Evolutionary conservation across 1,140 invertebrate genomes (phyloP).

Genomic region (Plodia interpunctella): DNA sequence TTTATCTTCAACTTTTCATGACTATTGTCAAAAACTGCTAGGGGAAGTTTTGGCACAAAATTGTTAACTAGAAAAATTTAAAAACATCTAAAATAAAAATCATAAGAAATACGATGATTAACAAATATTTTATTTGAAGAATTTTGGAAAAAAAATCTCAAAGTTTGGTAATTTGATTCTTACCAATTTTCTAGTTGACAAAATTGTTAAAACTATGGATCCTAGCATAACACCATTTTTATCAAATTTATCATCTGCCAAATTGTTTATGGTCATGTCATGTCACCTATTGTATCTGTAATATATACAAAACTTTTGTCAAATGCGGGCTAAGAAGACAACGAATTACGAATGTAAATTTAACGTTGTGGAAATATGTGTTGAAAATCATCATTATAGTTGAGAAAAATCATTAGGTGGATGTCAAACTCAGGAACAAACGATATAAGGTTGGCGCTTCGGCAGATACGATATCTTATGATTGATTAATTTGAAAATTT

Average conservation of each 20-base stretch:
- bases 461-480: no score
- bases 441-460: no score
- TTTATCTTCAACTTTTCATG: conserved; percentile 5
- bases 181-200: neutral
- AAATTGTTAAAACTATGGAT: neutral
- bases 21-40: conserved; percentile 7
- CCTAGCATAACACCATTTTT: neutral
- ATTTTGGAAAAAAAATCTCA: no score
- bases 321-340: conserved; percentile 67
- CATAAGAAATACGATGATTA: no score
- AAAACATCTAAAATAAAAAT: neutral
- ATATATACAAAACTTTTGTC: conserved; percentile 52
- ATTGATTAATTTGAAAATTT: no score
- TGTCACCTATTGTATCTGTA: conserved; percentile 15
- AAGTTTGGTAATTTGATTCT: no score
- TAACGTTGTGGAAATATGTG: neutral
- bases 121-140: no score
- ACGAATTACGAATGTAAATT: conserved; percentile 48
- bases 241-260: neutral
- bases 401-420: neutral
- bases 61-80: neutral
- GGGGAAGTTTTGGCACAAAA: neutral
- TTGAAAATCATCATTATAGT: neutral
- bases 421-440: neutral
- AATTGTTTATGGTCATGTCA: neutral